Percentiles rank a stretch among this genome's conserved stretches.
phyloP scores from a whole-genome alignment of 2,113 vertebrate genomes.

The Malaclemys terrapin region DNA sequence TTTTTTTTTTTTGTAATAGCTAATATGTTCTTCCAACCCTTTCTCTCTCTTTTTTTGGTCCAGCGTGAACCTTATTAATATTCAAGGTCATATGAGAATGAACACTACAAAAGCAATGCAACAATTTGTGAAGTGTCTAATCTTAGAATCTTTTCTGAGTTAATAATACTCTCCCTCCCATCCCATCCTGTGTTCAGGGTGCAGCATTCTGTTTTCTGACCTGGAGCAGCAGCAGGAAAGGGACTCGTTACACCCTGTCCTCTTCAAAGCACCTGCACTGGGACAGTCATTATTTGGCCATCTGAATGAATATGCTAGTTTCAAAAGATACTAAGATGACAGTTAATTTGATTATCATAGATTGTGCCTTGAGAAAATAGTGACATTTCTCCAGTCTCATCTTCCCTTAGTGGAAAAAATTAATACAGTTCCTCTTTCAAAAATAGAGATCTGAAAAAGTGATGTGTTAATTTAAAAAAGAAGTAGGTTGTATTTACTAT shows the following conservation, averaged over 20 bases:
- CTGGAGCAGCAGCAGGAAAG: not conserved
- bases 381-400: not conserved
- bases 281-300: not conserved
- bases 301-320: not conserved
- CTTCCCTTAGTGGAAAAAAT: too few relatives aligned
- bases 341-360: not conserved
- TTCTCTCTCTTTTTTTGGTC: not conserved
- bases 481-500: too few relatives aligned
- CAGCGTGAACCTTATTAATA: not conserved
- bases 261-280: not conserved
- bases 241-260: not conserved
- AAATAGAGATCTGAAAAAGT: too few relatives aligned
- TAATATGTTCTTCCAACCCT: not conserved
- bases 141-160: not conserved
- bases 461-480: too few relatives aligned
- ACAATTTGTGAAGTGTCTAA: not conserved
- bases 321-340: not conserved
- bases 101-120: not conserved
- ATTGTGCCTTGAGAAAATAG: not conserved
- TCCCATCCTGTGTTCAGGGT: not conserved
- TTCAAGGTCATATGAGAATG: not conserved
- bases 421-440: too few relatives aligned
- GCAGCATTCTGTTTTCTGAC: too few relatives aligned
- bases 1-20: not conserved
- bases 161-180: not conserved